These are phyloP conservation scores for Tragulus kanchil DNA, from an alignment of 2,113 vertebrate genomes.

Conservation along the genomic window DNA sequence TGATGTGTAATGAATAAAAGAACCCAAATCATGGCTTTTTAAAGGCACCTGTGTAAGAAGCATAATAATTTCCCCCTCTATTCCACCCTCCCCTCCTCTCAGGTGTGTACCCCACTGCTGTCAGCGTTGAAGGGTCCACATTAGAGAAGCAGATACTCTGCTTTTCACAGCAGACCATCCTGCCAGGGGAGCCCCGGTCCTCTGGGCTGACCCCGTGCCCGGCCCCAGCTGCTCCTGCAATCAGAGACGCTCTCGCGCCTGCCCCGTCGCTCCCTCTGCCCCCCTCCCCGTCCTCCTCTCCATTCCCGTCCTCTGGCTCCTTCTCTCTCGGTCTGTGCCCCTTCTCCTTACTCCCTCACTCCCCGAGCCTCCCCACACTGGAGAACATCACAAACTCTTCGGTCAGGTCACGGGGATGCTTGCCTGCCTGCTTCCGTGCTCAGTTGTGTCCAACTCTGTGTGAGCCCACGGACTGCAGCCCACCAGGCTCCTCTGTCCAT, in stretches of 20 bases:
- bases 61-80: conserved; percentile 78
- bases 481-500: neutral
- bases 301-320: neutral
- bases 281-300: neutral
- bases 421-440: fast-evolving
- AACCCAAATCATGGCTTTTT: conserved; percentile 83
- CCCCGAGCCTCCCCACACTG: neutral
- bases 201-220: neutral
- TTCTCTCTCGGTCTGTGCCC: neutral
- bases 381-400: neutral
- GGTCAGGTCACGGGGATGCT: neutral
- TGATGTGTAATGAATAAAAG: conserved; percentile 86
- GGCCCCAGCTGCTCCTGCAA: neutral
- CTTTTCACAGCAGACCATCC: neutral
- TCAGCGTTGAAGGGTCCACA: neutral
- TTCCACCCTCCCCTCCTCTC: conserved; percentile 53
- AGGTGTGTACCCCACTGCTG: conserved; percentile 52
- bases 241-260: neutral
- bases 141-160: conserved; percentile 22
- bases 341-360: neutral
- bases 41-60: conserved; percentile 84
- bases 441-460: neutral
- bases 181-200: no score
- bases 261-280: neutral
- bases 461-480: neutral